Base-by-base conservation (phyloP, 1,140 invertebrate species). In the Lamellibrachia luymesi region DNA sequence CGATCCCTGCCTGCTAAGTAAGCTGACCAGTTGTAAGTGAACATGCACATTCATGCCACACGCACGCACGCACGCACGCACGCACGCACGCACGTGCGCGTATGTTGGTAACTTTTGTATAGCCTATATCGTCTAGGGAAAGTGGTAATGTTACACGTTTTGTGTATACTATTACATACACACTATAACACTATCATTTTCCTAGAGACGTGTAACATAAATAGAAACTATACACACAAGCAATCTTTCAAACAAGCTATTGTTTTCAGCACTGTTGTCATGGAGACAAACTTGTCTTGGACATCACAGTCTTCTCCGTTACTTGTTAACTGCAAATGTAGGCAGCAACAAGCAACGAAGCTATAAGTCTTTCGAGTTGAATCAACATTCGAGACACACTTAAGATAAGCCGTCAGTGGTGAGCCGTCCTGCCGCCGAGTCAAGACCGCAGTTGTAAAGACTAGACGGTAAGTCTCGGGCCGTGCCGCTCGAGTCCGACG, bases 1-100 rank as follows among this genome's bases (percentile, higher is more conserved):
- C 80, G 38, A 38, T 90, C n/a, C 80, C 80, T 90, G n/a, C 80
- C 80, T 90, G 80, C 80, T n/a, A 90, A 90, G n/a, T 90, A 38
- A 38, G 38, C 38, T 38, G 38, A 38, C 38, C 38, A 38, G 38
- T 91, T 27, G n/a, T 91, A 91, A 51, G 50, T 25, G 13, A 4
- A 91, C 22, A 91, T n/a, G 17, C n/a, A 27, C 90, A 38, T n/a
- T 25, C 50, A 91, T 91, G 27, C 50, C 90, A 90, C 90, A 90
- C 90, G 22, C 49, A 90, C 7, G 49, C 90, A 25, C 49, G 25
- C 90, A 90, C 49, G 49, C 90, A 90, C 22, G 22, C 49, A 25
- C 90, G 49, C n/a, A 25, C 49, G 49, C 8, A 90, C 25, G 22
- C 90, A 90, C 90, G 22, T 2, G n/a, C 49, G 0, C 2, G 22